Evolutionary conservation across 2,888 invertebrate genomes (phyloP), one percentile per base, ranked within the genome.

Genomic region (Ellobium chinense): DNA sequence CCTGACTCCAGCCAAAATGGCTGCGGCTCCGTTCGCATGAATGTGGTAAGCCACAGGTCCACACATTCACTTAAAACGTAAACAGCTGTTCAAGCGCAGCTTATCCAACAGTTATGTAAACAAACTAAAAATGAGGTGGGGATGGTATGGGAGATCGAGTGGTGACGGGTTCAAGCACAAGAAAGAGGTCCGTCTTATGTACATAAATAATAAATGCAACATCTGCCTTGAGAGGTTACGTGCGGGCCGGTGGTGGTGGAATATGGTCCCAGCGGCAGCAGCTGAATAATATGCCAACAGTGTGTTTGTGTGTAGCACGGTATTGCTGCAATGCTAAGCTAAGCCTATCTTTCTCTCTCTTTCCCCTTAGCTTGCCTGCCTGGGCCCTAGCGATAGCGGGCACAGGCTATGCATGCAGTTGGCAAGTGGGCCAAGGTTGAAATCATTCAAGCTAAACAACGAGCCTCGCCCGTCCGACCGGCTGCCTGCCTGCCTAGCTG

Each of bases 401-500:
- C 46, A 66, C 46, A 31, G 75, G 29, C 75, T 29, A 63, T 18
- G 75, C 31, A 62, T 63, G 75, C 66, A 76, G 65, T 74, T 63
- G 68, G 24, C 58, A 68, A 75, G 24, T 62, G 70, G 78, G 78
- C 66, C 78, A 78, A 78, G 78, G 78, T 62, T 78, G 78, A 18
- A 62, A 56, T 18, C 29, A 46, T 34, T 70, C 70, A 78, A 39
- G 68, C 77, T 60, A 18, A 58, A 77, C 60, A 77, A 37, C 66
- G 66, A 36, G 34, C 56, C 76, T 56, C 65, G 66, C 34, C 56
- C 56, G 34, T 24, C 18, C 21, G 9, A 37, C 73, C 24, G 18
- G 27, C 27, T 31, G 56, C 21, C 68, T 27, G 70, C 58, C 31
- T 21, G 31, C 70, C 12, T 21, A 31, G 60, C 73, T 37, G 96